Evolutionary conservation across 2,888 invertebrate species (phyloP), one percentile per base, ranked within the genome.

Genomic region (Archips crataeganus): DNA sequence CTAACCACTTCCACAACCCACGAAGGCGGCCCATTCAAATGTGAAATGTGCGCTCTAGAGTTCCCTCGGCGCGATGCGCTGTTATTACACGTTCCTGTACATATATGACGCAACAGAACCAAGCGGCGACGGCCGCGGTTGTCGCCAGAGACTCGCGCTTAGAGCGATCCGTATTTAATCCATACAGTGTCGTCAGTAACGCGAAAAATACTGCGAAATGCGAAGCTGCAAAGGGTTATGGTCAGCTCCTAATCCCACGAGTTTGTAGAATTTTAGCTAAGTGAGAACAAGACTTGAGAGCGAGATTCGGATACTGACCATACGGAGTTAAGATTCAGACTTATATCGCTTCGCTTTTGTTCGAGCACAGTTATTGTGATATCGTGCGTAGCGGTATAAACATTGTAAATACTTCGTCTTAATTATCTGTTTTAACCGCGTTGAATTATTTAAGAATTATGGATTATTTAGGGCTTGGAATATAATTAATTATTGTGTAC

Each of bases 21-120:
- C 15, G 94, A 95, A 73, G 96, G 91, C 80, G 94, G 84, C 71
- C 96, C 96, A 60, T 97, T 96, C 89, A 96, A 96, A 79, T 98
- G 98, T 85, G 97, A 97, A 88, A 97, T 98, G 97, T 98, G 98
- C 87, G 95, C 96, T 70, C 95, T 96, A 64, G 96, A 96, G 79
- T 98, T 98, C 88, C 93, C 96, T 10, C 96, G 96, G 77, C 95
- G 97, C 67, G 96, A 97, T 67, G 97, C 97, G 78, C 90, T 98
- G 76, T 95, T 97, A 71, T 85, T 93, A 0, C 98, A 98, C 90
- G 97, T 98, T 82, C 97, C 97, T 71, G 96, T 97, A 85, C 98
- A 98, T 88, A 98, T 98, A 91, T 97, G 96, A 96, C 90, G 82
- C 65, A 54, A 67, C 62, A 62, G 63, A n/a, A 32, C 49, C 15